Conservation (phyloP, 1,140 invertebrate genomes). For the Camponotus vicinus region DNA sequence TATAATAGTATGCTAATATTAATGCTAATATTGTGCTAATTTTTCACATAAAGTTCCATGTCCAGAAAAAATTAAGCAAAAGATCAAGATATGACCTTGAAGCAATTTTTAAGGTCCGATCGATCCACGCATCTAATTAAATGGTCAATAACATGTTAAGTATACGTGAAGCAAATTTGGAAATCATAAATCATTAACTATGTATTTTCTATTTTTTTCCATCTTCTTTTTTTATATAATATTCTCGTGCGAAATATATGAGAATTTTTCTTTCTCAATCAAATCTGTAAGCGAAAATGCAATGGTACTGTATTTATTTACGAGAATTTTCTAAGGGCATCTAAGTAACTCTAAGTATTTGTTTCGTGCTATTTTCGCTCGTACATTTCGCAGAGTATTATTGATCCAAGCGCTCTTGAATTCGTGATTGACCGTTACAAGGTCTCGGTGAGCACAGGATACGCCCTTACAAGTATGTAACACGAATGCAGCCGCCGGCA, state of each 20-base stretch:
- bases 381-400: slow-evolving; percentile 20
- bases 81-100: too few species aligned
- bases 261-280: not conserved
- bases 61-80: too few species aligned
- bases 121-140: too few species aligned
- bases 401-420: slow-evolving; percentile 50
- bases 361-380: slow-evolving; percentile 10
- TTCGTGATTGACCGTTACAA: slow-evolving; percentile 76
- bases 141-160: slow-evolving; percentile 28
- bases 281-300: not conserved
- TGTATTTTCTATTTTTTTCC: not conserved
- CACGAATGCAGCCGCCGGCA: slow-evolving; percentile 66
- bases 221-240: not conserved
- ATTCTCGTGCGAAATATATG: not conserved
- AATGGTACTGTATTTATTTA: not conserved
- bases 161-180: slow-evolving; percentile 27
- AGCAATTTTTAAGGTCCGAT: too few species aligned
- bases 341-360: not conserved
- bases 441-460: slow-evolving; percentile 66
- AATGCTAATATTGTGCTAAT: slow-evolving; percentile 64
- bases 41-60: slow-evolving; percentile 52
- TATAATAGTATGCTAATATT: slow-evolving; percentile 56
- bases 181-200: slow-evolving; percentile 47
- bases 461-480: slow-evolving; percentile 71
- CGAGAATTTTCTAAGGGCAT: not conserved